Base-by-base conservation (phyloP, 53 echinoderm and acorn worm genomes). In the Crossaster papposus region DNA sequence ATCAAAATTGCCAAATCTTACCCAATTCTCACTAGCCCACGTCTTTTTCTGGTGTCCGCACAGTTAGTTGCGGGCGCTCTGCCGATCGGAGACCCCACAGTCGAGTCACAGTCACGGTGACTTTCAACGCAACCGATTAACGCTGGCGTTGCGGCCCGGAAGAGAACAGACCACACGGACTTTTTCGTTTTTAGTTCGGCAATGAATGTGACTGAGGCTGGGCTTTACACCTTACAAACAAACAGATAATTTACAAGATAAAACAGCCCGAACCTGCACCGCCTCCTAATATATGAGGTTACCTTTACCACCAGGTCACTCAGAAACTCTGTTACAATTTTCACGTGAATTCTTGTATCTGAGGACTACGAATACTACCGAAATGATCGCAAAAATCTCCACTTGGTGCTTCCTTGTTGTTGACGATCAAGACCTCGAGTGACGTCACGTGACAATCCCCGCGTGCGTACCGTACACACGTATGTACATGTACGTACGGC, bases 351-450 rank as follows among this genome's bases (percentile, higher is more conserved):
- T 51, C 81, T 63, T 81, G 31, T 30, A 55, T 81, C 32, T 30
- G n/a, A 58, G 55, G 81, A 63, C 63, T 62, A 58, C 58, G 15
- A 58, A 18, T 62, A 58, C 58, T 18, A 20, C 58, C 81, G 32
- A 81, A 52, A 81, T 20, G 81, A 58, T 62, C 58, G 62, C 58
- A 55, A 52, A 53, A 53, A 62, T 58, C 63, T 32, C 81, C 58
- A 51, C 58, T 52, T 34, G 63, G 20, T 58, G 34, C 81, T 81
- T 81, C 81, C 81, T 81, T 81, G 81, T 81, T 81, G 81, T 81
- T 81, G 81, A 81, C 35, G 62, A 81, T 81, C 62, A 9, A 33
- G 55, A 53, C 79, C 30, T 33, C 55, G 52, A 68, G 28, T 68
- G 68, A 68, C 68, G 68, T 68, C 68, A 68, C 28, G 28, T 68